phyloP scores from a whole-genome alignment of 2,113 vertebrate genomes.

The Chaetodon trifascialis region DNA sequence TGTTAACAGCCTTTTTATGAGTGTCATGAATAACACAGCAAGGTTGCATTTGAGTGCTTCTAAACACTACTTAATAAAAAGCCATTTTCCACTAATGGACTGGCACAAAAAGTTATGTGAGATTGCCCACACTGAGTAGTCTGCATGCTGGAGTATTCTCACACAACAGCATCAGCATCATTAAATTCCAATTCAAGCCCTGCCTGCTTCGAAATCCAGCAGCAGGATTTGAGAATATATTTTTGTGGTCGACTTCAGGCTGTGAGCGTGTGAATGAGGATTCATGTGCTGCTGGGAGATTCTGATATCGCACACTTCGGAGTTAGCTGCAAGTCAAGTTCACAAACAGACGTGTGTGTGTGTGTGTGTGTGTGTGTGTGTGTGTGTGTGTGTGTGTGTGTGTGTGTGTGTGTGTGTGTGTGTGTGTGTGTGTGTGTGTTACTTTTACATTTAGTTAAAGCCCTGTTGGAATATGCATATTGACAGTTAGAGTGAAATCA shows the following conservation, averaged over 20 bases:
- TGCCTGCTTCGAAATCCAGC: background rate
- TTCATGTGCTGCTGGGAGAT: background rate
- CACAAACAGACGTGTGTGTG: no score
- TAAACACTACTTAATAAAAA: background rate
- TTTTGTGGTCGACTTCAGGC: background rate
- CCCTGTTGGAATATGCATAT: no score
- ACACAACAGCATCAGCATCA: background rate
- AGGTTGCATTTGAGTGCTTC: background rate
- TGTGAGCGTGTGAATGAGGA: background rate
- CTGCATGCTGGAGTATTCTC: background rate
- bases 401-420: no score
- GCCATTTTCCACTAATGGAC: background rate
- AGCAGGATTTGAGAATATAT: background rate
- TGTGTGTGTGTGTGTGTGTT: no score
- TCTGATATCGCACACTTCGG: background rate
- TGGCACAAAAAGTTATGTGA: background rate
- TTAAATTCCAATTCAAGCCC: background rate
- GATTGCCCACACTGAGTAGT: background rate
- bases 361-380: no score
- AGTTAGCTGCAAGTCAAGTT: no score
- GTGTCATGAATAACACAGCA: constrained; percentile 10
- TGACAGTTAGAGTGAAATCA: no score
- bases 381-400: no score
- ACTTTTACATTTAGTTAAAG: no score
- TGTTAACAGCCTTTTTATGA: background rate